Evolutionary conservation across 1,140 invertebrate genomes (phyloP).

Genomic region (Atta colombica): DNA sequence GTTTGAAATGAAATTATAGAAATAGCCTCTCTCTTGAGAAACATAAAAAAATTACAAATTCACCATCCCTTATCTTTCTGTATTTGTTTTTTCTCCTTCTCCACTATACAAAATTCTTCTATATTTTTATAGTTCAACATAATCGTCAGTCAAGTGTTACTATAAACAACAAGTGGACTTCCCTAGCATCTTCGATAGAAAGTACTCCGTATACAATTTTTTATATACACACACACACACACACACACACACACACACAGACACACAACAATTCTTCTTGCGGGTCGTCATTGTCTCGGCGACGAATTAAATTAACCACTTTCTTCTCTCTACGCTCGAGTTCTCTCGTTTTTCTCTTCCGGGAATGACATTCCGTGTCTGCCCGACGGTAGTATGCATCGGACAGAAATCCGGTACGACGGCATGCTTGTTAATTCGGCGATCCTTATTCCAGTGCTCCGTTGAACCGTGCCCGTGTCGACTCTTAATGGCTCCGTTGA

Average conservation of each 20-base stretch:
- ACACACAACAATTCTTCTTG: neutral
- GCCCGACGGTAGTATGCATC: conserved; percentile 1
- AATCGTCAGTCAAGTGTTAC: neutral
- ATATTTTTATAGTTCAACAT: conserved; percentile 1
- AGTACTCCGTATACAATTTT: conserved; percentile 32
- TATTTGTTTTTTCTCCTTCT: no score
- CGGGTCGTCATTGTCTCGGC: conserved; percentile 36
- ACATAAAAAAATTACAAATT: neutral
- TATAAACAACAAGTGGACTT: neutral
- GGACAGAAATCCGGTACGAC: conserved; percentile 32
- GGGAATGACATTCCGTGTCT: conserved; percentile 20
- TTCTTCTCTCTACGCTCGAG: conserved; percentile 49
- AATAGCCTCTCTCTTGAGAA: neutral
- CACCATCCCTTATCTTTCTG: neutral
- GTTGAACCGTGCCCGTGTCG: conserved; percentile 54
- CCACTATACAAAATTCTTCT: neutral
- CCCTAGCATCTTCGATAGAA: neutral
- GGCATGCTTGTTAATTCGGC: conserved; percentile 66
- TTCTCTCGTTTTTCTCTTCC: conserved; percentile 40
- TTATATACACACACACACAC: neutral
- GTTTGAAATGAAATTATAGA: neutral
- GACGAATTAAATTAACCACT: conserved; percentile 61
- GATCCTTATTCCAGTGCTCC: conserved; percentile 48
- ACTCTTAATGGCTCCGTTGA: conserved; percentile 67
- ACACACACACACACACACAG: no score